phyloP scores from a whole-genome alignment of 2,797 vertebrate species.

The Crocidura indochinensis region DNA sequence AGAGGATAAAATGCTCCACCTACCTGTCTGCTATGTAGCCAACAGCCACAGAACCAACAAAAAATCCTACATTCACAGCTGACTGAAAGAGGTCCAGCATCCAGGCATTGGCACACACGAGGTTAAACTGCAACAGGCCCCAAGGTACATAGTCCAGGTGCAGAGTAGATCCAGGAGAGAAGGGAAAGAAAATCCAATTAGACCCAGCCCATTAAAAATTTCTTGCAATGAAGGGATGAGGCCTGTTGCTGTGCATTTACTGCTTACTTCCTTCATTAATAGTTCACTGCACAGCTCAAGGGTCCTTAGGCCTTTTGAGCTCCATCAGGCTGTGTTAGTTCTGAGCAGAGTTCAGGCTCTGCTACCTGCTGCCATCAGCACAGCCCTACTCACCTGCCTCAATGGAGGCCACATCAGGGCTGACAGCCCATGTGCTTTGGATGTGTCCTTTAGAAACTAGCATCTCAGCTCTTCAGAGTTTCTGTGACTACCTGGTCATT shows the following conservation, averaged over 20 bases:
- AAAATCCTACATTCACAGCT: slow-evolving; percentile 85
- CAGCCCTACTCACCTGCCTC: too few relatives aligned
- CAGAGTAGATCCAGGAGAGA: background rate
- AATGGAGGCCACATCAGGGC: too few relatives aligned
- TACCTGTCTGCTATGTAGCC: slow-evolving; percentile 89
- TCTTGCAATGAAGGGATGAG: background rate
- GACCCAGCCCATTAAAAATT: background rate
- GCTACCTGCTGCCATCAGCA: too few relatives aligned
- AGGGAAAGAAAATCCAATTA: background rate
- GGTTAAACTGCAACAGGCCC: slow-evolving; percentile 84
- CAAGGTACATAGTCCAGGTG: background rate
- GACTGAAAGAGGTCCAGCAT: slow-evolving; percentile 89
- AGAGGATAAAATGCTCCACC: background rate
- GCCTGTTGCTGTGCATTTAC: too few relatives aligned
- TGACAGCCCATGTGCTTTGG: too few relatives aligned
- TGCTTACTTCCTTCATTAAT: too few relatives aligned
- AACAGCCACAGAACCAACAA: slow-evolving; percentile 83
- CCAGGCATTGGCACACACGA: slow-evolving; percentile 88
- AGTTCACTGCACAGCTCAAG: too few relatives aligned
- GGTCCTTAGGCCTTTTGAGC: too few relatives aligned
- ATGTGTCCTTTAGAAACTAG: too few relatives aligned
- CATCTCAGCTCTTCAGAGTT: too few relatives aligned
- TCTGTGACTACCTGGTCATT: background rate
- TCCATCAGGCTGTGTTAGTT: too few relatives aligned
- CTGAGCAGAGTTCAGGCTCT: too few relatives aligned